Base-by-base conservation (phyloP, 1,140 invertebrate species). In the Sesamia nonagrioides region DNA sequence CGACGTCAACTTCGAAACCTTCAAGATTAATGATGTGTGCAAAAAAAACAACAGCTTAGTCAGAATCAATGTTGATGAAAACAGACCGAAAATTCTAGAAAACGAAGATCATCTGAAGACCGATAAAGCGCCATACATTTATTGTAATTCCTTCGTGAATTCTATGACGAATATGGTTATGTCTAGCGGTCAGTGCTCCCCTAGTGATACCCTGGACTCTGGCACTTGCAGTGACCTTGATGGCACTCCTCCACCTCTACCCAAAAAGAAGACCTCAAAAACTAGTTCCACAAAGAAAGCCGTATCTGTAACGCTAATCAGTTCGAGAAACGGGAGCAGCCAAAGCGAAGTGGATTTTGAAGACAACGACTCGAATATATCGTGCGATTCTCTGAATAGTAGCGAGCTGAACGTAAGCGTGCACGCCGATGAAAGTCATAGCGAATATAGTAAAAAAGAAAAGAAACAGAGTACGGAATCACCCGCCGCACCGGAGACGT, bases 191-290 rank as follows among this genome's bases (percentile, higher is more conserved):
- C 97, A 98, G 85, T 97, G 97, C 77, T 98, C 97, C 42, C 97
- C 97, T 0, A 95, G 95, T 77, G 97, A 97, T 78, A 97, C 97
- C 0, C 83, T 97, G 77, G 97, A 98, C 93, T 98, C 97, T 72
- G 97, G 97, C 17, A 98, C 97, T 8, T 97, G 97, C 92, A 98
- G 97, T 87, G 97, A 98, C 86, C 91, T 98, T 71, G 97, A 98
- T 85, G 96, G 96, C 1, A 97, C 97, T 9, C 96, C 97, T 52
- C 97, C 97, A 40, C 96, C 96, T n/a, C 85, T 96, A 40, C 96
- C 96, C 0, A 97, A 96, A 93, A 97, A 97, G 91, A 97, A 96
- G 86, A 87, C 91, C 13, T 91, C 92, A 15, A 95, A 96, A 86
- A 87, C 95, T 50, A 95, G 92, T 82, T 93, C 92, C 92, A 94